Evolutionary conservation across 2,888 invertebrate species (phyloP), one percentile per base, ranked within the genome.

Genomic region (Agrilus mali): DNA sequence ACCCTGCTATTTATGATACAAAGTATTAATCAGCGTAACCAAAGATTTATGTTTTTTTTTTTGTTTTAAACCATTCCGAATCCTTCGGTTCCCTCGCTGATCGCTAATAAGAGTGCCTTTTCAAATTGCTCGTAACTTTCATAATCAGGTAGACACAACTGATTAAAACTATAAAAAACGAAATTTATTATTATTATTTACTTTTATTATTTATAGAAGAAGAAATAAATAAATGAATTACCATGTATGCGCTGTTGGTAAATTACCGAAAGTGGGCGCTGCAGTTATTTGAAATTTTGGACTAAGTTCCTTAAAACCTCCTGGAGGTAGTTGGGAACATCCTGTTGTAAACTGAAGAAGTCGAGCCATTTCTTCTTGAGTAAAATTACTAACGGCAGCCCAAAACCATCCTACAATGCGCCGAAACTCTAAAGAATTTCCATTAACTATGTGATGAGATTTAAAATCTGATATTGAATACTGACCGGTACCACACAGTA

Each of bases 231-330:
- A 22, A 40, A 43, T 32, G 4, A 63, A 69, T 64, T 67, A 85
- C 86, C 93, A 94, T 40, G 93, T 94, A 68, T 95, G 94, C 22
- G 94, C 93, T 2, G 92, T 90, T 36, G 94, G 94, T 56, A 95
- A 71, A 60, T 86, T 89, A 46, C 90, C 92, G 68, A 85, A 87
- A 17, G 87, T 85, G 0, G 89, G 87, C 40, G 90, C 86, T 7
- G 90, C 86, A 2, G 89, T 87, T 50, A 95, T 85, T 68, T 93
- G 93, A 71, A 94, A 92, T 45, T 87, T 79, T 2, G 95, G 95
- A 66, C 82, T 85, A 27, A 94, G 74, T 61, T 94, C 92, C 65
- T 78, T 71, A 45, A 94, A 94, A 12, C 93, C 94, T 31, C 89
- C 90, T 0, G 88, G 83, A 17, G 88, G 94, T 59, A 94, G 74